Conservation (phyloP, 2,113 vertebrate species). For the Falco punctatus region DNA sequence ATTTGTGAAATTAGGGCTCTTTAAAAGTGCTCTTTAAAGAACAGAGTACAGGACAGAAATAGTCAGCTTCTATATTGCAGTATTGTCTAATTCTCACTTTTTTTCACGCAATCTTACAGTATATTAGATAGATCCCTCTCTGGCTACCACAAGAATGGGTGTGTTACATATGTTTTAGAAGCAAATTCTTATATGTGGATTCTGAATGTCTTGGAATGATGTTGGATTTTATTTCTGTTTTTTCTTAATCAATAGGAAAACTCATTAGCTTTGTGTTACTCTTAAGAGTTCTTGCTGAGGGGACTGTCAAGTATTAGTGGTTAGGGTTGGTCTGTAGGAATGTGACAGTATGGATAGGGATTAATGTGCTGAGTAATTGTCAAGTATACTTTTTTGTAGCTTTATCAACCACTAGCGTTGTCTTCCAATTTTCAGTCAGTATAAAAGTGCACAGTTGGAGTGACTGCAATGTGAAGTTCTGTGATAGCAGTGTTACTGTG, state of each 20-base stretch:
- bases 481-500: neutral
- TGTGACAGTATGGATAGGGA: neutral
- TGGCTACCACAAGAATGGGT: neutral
- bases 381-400: neutral
- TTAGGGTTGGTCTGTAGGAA: neutral
- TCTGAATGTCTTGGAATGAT: neutral
- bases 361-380: neutral
- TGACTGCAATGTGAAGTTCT: neutral
- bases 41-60: neutral
- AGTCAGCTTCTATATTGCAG: neutral
- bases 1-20: neutral
- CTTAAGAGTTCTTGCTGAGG: neutral
- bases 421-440: neutral
- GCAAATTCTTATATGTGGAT: neutral
- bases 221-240: neutral
- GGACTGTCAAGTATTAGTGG: neutral
- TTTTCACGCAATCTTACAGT: rapidly evolving
- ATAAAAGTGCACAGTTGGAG: neutral
- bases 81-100: neutral
- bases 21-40: neutral
- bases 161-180: neutral
- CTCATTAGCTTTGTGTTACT: neutral
- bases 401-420: neutral
- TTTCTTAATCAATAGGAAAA: neutral
- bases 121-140: neutral